Percentiles rank a stretch among this genome's conserved stretches.
These are phyloP conservation scores for Peromyscus maniculatus DNA, from an alignment of 2,113 vertebrate species.

Conservation along the genomic window DNA sequence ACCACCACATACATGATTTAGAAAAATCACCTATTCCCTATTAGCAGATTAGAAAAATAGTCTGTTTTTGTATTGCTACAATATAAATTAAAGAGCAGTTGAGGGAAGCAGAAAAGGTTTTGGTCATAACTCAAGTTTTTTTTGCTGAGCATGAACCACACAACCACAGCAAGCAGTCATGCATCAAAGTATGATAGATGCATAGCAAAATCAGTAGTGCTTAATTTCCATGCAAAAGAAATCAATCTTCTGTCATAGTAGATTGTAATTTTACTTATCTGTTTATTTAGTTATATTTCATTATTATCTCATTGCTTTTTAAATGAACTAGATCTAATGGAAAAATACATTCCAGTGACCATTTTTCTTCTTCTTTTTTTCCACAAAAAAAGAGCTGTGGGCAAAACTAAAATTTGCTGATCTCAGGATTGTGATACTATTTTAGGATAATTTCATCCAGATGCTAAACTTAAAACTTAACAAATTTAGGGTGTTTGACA, in stretches of 20 bases:
- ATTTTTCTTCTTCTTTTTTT: neutral
- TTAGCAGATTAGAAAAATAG: neutral
- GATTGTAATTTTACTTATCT: neutral
- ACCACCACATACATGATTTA: neutral
- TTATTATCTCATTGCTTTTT: neutral
- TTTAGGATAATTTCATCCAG: slow-evolving; percentile 44
- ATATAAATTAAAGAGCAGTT: neutral
- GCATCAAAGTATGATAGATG: neutral
- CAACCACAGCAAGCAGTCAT: neutral
- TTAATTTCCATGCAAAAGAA: neutral
- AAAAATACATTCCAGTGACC: neutral
- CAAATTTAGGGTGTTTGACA: neutral
- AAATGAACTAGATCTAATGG: neutral
- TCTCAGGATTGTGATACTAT: neutral
- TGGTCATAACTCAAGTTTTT: slow-evolving; percentile 1
- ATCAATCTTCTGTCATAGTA: neutral
- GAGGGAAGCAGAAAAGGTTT: neutral
- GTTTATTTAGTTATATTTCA: slow-evolving; percentile 16
- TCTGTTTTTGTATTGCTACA: neutral
- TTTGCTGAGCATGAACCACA: neutral
- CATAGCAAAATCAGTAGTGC: neutral
- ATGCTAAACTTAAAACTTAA: slow-evolving; percentile 41
- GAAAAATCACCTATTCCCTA: neutral
- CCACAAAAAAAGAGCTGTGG: neutral
- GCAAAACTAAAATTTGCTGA: neutral